Conservation (phyloP, 2,888 invertebrate genomes). For the Lasioglossum villosulum region DNA sequence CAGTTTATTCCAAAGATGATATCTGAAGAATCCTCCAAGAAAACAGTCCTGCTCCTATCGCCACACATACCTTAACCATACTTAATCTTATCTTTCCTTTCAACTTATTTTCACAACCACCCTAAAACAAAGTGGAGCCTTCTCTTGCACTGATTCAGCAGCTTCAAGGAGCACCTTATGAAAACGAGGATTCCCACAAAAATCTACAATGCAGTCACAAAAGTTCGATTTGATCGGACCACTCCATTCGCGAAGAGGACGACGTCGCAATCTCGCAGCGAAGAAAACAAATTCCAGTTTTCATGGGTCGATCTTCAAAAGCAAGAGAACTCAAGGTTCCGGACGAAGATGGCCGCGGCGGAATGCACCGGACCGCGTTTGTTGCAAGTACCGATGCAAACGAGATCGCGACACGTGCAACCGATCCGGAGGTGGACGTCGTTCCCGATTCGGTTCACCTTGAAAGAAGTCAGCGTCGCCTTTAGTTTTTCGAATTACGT, state of each 20-base stretch:
- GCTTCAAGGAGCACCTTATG: background rate
- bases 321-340: background rate
- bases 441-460: slow-evolving; percentile 48
- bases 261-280: background rate
- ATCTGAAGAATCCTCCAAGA: background rate
- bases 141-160: background rate
- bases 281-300: slow-evolving; percentile 1
- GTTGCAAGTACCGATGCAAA: slow-evolving; percentile 12
- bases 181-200: background rate
- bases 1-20: background rate
- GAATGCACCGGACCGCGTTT: background rate
- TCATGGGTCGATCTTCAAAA: background rate
- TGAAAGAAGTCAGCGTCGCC: slow-evolving; percentile 39
- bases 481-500: slow-evolving; percentile 26
- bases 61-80: background rate
- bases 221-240: background rate
- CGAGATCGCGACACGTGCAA: slow-evolving; percentile 8
- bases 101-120: background rate
- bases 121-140: background rate
- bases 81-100: background rate
- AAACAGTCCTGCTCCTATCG: background rate
- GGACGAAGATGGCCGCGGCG: background rate
- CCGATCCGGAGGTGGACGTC: slow-evolving; percentile 22
- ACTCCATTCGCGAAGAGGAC: background rate
- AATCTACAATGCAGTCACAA: background rate